Conservation (phyloP, 2,888 invertebrate species). For the Drosophila imparisetae region DNA sequence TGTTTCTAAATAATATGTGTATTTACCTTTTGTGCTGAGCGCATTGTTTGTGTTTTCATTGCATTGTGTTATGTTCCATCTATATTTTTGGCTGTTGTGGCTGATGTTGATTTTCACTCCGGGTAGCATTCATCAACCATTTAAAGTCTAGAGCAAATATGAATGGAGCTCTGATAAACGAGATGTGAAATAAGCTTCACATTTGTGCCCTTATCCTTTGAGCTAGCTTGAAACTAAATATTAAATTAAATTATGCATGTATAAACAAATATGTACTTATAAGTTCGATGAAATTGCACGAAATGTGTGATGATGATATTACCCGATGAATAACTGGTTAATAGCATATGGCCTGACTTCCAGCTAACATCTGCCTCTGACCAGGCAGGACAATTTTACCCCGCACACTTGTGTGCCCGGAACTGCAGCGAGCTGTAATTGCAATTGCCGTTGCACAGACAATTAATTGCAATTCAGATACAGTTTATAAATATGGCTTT, state of each 20-base stretch:
- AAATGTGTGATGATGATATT: conserved; percentile 17
- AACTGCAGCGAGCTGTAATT: conserved; percentile 18
- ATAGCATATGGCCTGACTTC: neutral
- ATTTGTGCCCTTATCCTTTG: conserved; percentile 48
- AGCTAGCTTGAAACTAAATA: conserved; percentile 24
- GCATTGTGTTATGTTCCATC: neutral
- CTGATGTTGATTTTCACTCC: conserved; percentile 27
- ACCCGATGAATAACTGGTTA: conserved; percentile 20
- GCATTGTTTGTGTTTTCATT: neutral
- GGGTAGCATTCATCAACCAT: conserved; percentile 50
- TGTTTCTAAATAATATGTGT: neutral
- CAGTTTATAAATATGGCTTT: conserved; percentile 71
- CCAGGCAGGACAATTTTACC: neutral
- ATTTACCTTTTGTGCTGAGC: conserved; percentile 13
- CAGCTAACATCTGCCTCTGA: conserved; percentile 11
- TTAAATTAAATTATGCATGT: neutral
- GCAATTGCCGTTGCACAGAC: conserved; percentile 34
- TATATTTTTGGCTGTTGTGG: neutral
- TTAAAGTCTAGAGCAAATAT: conserved; percentile 50
- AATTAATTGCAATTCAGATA: conserved; percentile 73
- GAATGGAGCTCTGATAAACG: conserved; percentile 47
- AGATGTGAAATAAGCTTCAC: conserved; percentile 45
- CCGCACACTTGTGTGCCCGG: neutral
- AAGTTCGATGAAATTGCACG: conserved; percentile 6
- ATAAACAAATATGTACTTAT: neutral